Evolutionary conservation across 2,888 invertebrate species (phyloP).

Genomic region (Rhagium mordax): DNA sequence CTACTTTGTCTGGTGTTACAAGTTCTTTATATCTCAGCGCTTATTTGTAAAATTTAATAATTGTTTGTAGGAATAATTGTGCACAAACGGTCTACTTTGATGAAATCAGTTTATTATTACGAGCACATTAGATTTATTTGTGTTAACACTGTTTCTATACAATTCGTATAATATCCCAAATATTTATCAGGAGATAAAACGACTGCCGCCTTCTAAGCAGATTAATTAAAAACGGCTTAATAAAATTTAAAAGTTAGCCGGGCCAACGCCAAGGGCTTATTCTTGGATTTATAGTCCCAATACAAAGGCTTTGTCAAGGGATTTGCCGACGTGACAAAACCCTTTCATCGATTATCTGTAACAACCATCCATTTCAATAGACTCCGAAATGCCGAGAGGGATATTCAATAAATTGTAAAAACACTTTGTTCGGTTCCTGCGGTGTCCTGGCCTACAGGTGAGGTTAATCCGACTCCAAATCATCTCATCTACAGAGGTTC

Average conservation of each 20-base stretch:
- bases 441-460: neutral
- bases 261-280: neutral
- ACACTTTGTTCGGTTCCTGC: neutral
- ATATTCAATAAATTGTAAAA: neutral
- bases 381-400: neutral
- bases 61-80: too few species aligned
- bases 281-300: neutral
- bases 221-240: neutral
- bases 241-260: neutral
- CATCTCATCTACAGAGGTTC: neutral
- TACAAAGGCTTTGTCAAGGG: constrained; percentile 4
- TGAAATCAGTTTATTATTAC: too few species aligned
- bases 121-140: too few species aligned
- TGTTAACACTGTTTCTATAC: neutral
- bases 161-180: too few species aligned
- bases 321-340: constrained; percentile 6
- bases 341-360: constrained; percentile 15
- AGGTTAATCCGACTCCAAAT: neutral
- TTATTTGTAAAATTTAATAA: too few species aligned
- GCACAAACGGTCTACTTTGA: too few species aligned
- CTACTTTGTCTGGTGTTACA: too few species aligned
- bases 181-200: too few species aligned
- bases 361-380: constrained; percentile 6
- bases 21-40: too few species aligned
- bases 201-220: neutral